Percentiles rank a stretch among this genome's conserved stretches.
Evolutionary conservation across 2,797 vertebrate species (phyloP).

Genomic region (Onychomys torridus): DNA sequence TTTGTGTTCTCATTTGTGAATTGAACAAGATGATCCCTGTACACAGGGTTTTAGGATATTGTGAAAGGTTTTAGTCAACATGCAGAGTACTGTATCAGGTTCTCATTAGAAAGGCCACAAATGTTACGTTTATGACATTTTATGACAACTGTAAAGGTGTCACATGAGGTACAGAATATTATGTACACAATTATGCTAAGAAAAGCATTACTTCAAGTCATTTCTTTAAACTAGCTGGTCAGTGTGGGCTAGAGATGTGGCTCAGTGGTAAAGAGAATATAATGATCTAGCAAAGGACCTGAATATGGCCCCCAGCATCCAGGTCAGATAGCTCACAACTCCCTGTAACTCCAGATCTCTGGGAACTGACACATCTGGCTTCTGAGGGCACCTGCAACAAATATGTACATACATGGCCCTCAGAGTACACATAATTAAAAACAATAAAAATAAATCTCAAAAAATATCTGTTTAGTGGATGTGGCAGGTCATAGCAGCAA

Average conservation of each 20-base stretch:
- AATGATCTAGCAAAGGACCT: not conserved
- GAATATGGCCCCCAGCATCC: not conserved
- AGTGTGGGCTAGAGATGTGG: not conserved
- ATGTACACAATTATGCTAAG: not conserved
- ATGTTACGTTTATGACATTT: not conserved
- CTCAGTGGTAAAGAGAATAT: not conserved
- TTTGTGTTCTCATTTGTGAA: not conserved
- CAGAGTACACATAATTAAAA: not conserved
- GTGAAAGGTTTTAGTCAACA: not conserved
- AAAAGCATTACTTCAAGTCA: not conserved
- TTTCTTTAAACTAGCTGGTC: constrained; percentile 13
- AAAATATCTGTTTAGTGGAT: not conserved
- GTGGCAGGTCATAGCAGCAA: not conserved
- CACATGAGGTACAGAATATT: not conserved
- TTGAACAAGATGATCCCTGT: not conserved
- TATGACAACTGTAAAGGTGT: not conserved
- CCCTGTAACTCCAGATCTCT: not conserved
- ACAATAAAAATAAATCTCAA: not conserved
- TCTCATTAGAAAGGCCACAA: not conserved
- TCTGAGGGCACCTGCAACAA: not conserved
- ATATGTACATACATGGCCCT: not conserved
- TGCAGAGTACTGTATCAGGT: not conserved
- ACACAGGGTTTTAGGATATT: not conserved
- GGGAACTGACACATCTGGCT: not conserved
- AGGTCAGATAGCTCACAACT: not conserved